phyloP scores from a whole-genome alignment of 2,888 invertebrate genomes.

The Julus scandinavius region DNA sequence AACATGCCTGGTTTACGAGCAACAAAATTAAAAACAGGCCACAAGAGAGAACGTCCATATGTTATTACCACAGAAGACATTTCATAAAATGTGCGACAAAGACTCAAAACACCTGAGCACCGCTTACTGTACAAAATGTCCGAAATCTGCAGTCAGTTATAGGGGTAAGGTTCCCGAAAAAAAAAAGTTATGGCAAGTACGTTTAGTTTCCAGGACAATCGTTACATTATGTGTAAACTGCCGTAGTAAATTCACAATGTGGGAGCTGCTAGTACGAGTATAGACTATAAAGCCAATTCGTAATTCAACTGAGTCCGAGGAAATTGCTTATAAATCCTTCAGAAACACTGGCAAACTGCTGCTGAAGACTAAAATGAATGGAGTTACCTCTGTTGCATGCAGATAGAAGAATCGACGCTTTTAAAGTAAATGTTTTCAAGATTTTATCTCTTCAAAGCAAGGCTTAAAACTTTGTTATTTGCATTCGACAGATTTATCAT shows the following conservation, averaged over 20 bases:
- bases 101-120: constrained; percentile 5
- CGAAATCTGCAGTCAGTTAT: background rate
- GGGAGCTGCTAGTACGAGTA: background rate
- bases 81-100: background rate
- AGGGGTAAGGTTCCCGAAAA: background rate
- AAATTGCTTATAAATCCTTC: too few relatives aligned
- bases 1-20: background rate
- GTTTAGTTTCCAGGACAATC: background rate
- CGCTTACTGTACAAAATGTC: background rate
- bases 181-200: background rate
- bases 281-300: background rate
- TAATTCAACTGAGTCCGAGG: background rate
- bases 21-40: background rate
- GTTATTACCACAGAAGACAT: background rate
- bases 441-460: too few relatives aligned
- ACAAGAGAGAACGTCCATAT: background rate
- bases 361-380: too few relatives aligned
- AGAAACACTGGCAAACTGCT: too few relatives aligned
- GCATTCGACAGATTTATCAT: too few relatives aligned
- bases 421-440: too few relatives aligned
- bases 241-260: background rate
- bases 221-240: background rate
- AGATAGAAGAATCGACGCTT: too few relatives aligned
- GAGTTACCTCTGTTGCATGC: too few relatives aligned
- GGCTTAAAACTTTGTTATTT: too few relatives aligned